phyloP scores from a whole-genome alignment of 2,113 vertebrate genomes.

The Halcyon malimbica region DNA sequence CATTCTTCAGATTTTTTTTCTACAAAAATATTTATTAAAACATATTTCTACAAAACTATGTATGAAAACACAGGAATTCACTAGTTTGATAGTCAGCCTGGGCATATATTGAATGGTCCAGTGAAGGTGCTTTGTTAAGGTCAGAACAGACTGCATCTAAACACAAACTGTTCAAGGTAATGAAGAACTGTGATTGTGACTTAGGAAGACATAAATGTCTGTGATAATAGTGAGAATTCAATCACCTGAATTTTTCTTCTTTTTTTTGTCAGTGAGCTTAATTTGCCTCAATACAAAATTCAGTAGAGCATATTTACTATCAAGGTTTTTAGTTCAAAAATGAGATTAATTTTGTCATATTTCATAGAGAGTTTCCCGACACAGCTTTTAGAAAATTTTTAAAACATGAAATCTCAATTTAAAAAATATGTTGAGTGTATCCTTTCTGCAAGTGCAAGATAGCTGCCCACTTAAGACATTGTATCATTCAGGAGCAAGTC shows the following conservation, averaged over 20 bases:
- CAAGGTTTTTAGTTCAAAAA: not conserved
- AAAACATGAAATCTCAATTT: not conserved
- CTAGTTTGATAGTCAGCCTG: not conserved
- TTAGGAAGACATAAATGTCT: not conserved
- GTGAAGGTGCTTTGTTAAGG: not conserved
- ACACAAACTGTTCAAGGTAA: not conserved
- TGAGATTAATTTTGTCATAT: not conserved
- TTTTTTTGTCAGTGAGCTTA: not conserved
- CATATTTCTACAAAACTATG: not conserved
- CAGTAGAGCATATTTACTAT: not conserved
- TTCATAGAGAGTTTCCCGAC: not conserved
- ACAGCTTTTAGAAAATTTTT: not conserved
- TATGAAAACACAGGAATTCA: not conserved
- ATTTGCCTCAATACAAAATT: not conserved
- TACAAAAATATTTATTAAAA: not conserved
- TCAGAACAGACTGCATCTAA: not conserved
- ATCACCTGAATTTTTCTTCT: not conserved
- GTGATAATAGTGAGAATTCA: not conserved
- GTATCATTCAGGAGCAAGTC: not conserved
- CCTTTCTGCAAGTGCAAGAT: not conserved
- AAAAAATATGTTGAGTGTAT: rapidly evolving
- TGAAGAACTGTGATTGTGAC: not conserved
- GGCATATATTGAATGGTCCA: not conserved
- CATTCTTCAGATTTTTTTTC: not conserved
- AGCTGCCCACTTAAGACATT: not conserved